Base-by-base conservation (phyloP, 2,888 invertebrate species). In the Pherbina coryleti region DNA sequence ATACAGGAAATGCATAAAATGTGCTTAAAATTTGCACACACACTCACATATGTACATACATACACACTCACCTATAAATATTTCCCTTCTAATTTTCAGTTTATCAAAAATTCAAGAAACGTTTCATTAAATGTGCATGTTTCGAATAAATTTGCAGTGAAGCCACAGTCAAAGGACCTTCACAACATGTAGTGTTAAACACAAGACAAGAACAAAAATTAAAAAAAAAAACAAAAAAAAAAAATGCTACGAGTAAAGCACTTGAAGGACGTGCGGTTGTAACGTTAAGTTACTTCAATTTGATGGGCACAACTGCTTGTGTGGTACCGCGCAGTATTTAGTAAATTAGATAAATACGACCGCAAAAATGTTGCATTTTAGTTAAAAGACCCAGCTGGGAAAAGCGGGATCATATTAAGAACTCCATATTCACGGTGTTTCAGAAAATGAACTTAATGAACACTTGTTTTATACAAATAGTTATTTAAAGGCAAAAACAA, bases 101-200 rank as follows among this genome's bases (percentile, higher is more conserved):
- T 86, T 86, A 88, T 87, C 85, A 86, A 85, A 87, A 86, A 87
- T 87, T 87, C 87, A 80, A 81, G 82, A 83, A 87, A 81, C 86
- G 87, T 87, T 86, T 82, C 80, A 86, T 85, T 86, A 86, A 86
- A 85, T 85, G 87, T 85, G 86, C 87, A 87, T 87, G 88, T 84
- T 86, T 86, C 83, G 88, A 86, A 87, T 87, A 86, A 86, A 85
- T 86, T 75, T 34, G 34, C 22, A 14, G 28, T 25, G 28, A 22
- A 83, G 83, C 82, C 70, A 81, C 79, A 64, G 49, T 55, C 64
- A 53, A 22, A 57, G 74, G 31, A 31, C 64, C 62, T 28, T 22
- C 44, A 44, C 4, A 44, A 44, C 44, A 44, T 44, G 44, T 11
- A 44, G 17, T 9, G 31, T 62, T 55, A 4, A 44, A 44, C 11